Evolutionary conservation across 1,140 invertebrate genomes (phyloP).

Genomic region (Philopotamus ludificatus): DNA sequence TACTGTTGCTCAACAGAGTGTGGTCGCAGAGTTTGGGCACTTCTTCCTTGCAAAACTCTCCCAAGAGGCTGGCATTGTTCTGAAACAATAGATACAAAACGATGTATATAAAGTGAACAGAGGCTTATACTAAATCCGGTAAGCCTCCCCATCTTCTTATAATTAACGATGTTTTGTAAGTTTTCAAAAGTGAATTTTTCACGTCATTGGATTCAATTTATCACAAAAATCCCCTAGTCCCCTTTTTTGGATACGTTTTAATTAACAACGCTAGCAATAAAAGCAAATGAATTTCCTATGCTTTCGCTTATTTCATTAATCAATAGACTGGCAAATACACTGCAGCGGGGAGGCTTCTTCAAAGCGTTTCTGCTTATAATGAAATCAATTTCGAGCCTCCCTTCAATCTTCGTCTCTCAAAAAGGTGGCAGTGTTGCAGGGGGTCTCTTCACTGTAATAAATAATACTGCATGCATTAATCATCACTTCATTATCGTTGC

Average conservation of each 20-base stretch:
- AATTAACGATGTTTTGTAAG: background rate
- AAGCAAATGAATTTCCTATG: conserved; percentile 24
- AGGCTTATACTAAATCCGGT: too few relatives aligned
- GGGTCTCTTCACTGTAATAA: conserved; percentile 9
- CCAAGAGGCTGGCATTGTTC: conserved; percentile 62
- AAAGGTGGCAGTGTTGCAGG: background rate
- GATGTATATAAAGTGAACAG: too few relatives aligned
- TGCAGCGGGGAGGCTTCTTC: background rate
- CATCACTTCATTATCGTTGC: conserved; percentile 1
- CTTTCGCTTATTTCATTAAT: conserved; percentile 18
- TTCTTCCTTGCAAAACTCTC: conserved; percentile 75
- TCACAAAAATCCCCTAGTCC: conserved; percentile 1
- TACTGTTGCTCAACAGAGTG: conserved; percentile 70
- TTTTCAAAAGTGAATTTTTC: conserved; percentile 17
- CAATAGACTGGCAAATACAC: conserved; percentile 9
- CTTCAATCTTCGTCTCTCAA: background rate
- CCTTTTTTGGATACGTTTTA: conserved; percentile 15
- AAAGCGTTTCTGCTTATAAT: background rate
- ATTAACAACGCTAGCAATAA: conserved; percentile 29
- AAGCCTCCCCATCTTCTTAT: too few relatives aligned
- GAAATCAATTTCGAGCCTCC: conserved; percentile 14
- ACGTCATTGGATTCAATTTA: conserved; percentile 25
- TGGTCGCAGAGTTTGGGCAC: conserved; percentile 72
- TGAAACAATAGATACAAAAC: conserved; percentile 32
- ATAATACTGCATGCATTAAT: conserved; percentile 16